Conservation (phyloP, 2,113 vertebrate genomes). For the Calypte anna region DNA sequence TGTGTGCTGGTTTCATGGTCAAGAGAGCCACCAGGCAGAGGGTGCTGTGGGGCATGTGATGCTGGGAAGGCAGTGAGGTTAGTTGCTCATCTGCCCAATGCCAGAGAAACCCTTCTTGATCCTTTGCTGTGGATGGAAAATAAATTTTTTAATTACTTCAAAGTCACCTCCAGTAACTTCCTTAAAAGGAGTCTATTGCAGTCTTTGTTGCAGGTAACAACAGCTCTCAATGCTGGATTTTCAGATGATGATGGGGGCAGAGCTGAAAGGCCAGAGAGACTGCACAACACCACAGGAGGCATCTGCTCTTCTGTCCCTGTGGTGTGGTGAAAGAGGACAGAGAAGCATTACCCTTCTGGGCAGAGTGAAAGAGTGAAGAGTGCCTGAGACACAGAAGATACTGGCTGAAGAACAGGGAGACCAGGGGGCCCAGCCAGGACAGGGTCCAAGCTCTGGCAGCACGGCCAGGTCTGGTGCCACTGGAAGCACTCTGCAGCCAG, state of each 20-base stretch:
- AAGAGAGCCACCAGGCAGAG: neutral
- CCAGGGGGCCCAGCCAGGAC: neutral
- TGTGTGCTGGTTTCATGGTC: neutral
- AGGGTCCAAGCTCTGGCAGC: neutral
- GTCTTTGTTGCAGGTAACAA: neutral
- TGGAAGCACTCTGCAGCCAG: neutral
- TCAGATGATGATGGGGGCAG: neutral
- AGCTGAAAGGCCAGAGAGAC: neutral
- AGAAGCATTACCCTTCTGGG: neutral
- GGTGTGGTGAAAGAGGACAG: neutral
- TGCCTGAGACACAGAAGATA: neutral
- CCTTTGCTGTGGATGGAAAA: neutral
- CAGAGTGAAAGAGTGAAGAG: neutral
- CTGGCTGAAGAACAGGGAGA: neutral
- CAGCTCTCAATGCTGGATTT: neutral
- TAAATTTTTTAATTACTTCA: neutral
- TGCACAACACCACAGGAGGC: neutral
- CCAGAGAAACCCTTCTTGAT: neutral
- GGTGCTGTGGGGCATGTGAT: neutral
- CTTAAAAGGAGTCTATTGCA: neutral
- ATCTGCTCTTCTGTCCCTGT: neutral
- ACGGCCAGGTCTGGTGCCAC: accelerated
- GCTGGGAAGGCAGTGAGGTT: neutral
- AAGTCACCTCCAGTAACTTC: neutral
- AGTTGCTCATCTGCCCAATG: accelerated